A percentile compares a stretch with the other conserved stretches of the same genome.
phyloP scores from a whole-genome alignment of 2,113 vertebrate species.

The Muntiacus reevesi region DNA sequence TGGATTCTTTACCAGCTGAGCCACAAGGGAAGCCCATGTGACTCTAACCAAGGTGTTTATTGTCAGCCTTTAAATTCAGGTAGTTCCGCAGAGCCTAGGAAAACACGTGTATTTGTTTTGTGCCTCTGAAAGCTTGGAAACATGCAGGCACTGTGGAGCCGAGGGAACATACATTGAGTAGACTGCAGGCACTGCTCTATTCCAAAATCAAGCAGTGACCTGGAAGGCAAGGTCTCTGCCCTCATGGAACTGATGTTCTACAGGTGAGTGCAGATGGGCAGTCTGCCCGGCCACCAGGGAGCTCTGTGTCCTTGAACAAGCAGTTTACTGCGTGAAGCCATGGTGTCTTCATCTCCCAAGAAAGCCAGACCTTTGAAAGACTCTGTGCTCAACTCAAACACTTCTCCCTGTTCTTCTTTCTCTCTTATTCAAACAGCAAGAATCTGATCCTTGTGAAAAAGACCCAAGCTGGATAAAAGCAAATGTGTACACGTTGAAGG shows the following conservation, averaged over 20 bases:
- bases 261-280: fast-evolving
- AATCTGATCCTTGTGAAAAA: neutral
- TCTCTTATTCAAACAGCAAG: slow-evolving; percentile 22
- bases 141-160: neutral
- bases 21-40: neutral
- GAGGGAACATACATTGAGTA: neutral
- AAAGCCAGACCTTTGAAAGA: neutral
- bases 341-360: neutral
- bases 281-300: neutral
- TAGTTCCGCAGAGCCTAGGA: neutral
- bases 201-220: neutral
- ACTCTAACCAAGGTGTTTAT: neutral
- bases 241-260: neutral
- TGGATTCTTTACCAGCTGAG: neutral
- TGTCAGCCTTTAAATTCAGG: neutral
- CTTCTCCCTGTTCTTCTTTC: neutral
- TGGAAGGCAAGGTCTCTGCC: neutral
- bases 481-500: neutral
- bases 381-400: neutral
- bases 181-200: neutral
- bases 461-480: neutral
- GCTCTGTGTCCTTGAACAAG: neutral
- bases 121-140: neutral
- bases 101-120: neutral
- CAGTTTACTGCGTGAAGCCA: neutral